Evolutionary conservation across 2,797 vertebrate genomes (phyloP), one percentile per base, ranked within the genome.

Genomic region (Corythornis leucogaster): DNA sequence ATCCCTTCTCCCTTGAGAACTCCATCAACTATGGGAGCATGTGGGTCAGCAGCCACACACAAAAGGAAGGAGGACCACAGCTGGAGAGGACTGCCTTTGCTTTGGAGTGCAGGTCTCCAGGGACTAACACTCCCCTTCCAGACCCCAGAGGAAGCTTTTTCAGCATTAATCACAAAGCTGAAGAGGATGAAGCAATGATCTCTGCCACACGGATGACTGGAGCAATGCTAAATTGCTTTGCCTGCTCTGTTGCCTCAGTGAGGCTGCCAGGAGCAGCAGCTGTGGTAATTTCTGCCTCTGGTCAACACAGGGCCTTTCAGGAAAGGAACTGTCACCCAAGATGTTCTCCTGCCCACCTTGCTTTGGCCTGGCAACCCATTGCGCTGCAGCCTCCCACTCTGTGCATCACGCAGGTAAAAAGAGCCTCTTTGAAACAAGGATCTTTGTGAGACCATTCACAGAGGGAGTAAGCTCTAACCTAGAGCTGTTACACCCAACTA

Each of bases 251-350:
- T 94, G 91, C 86, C 62, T 93, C 38, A 1, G 70, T 1, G 0
- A 87, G 68, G 75, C 80, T 91, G 62, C 76, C 93, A 92, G 81
- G 28, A 93, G 82, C 81, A 87, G 88, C 94, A 96, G 92, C 93
- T 96, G 92, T 89, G 87, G 90, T 71, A 75, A 78, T 77, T 79
- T 78, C 80, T 87, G 90, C 73, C 66, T 90, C 75, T 71, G 38
- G 50, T 74, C 58, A 89, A 90, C 57, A 30, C 33, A 71, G 11
- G 16, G 46, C 40, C 51, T 83, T 87, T 86, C 40, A 69, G 85
- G 59, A 84, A 88, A 86, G 64, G 31, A 35, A 80, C 33, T 25
- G 15, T 59, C 4, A 9, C 19, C 38, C 33, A 64, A 64, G 55
- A 73, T 3, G 3, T 21, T 85, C 18, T 90, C 59, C 42, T 57